Evolutionary conservation across 2,888 invertebrate species (phyloP).

Genomic region (Latheticus oryzae): DNA sequence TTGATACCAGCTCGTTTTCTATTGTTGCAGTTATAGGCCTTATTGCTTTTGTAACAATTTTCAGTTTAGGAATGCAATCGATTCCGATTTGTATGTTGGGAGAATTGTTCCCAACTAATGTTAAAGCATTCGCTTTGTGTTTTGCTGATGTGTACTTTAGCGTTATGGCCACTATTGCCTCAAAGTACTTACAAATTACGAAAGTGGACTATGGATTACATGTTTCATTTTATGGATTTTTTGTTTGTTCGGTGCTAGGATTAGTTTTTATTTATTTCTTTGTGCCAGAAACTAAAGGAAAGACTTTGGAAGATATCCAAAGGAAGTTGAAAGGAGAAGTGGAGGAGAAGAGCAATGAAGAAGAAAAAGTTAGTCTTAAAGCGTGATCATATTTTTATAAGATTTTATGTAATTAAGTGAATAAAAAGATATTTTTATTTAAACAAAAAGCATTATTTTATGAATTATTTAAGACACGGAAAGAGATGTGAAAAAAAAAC

Average conservation of each 20-base stretch:
- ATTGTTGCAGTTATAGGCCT: conserved; percentile 66
- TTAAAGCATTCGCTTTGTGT: conserved; percentile 70
- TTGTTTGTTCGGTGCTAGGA: conserved; percentile 71
- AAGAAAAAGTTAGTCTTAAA: conserved; percentile 28
- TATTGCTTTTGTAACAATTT: conserved; percentile 66
- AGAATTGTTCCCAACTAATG: conserved; percentile 70
- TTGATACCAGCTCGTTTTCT: conserved; percentile 60
- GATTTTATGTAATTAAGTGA: conserved; percentile 3
- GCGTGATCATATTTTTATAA: conserved; percentile 4
- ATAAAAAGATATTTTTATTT: conserved; percentile 20
- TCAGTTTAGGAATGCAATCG: conserved; percentile 68
- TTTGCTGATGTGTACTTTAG: conserved; percentile 69
- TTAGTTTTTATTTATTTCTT: conserved; percentile 71
- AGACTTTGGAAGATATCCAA: conserved; percentile 77
- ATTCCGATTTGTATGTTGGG: conserved; percentile 68
- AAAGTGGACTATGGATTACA: conserved; percentile 71
- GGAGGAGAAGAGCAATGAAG: conserved; percentile 7
- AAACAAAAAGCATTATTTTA: too few relatives aligned
- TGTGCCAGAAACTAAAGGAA: conserved; percentile 79
- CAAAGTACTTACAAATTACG: conserved; percentile 67
- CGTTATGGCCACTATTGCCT: conserved; percentile 65
- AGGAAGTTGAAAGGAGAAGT: conserved; percentile 68
- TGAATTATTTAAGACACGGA: too few relatives aligned
- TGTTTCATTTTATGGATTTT: conserved; percentile 75
- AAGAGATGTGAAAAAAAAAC: too few relatives aligned